Evolutionary conservation across 1,140 invertebrate species (phyloP).

Genomic region (Formica exsecta): DNA sequence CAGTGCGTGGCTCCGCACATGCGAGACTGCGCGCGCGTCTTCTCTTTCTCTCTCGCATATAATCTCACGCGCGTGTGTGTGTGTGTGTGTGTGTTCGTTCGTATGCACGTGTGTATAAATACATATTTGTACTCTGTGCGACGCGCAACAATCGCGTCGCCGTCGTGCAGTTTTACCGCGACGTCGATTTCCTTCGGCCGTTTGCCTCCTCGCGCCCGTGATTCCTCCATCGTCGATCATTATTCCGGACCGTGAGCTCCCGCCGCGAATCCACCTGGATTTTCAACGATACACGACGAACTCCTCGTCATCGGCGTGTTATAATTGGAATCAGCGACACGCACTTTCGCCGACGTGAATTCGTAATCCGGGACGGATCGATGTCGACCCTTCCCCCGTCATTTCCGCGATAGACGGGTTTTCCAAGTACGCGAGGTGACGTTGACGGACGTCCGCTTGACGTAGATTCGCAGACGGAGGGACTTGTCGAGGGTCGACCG

Average conservation of each 20-base stretch:
- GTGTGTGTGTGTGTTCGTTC: background rate
- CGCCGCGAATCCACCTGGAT: background rate
- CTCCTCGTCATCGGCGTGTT: background rate
- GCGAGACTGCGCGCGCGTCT: constrained; percentile 70
- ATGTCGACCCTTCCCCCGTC: constrained; percentile 8
- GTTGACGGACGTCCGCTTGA: constrained; percentile 15
- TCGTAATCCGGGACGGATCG: constrained; percentile 19
- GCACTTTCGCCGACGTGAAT: constrained; percentile 28
- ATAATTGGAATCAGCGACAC: background rate
- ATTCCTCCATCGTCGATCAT: background rate
- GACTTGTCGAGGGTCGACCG: background rate
- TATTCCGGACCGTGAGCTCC: background rate
- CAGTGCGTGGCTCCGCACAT: constrained; percentile 70
- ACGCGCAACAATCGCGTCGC: constrained; percentile 39
- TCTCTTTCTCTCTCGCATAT: constrained; percentile 20
- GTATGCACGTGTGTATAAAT: background rate
- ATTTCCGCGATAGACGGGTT: background rate
- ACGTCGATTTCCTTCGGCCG: constrained; percentile 54
- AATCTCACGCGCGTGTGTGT: background rate
- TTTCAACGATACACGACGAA: background rate
- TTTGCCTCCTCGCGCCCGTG: constrained; percentile 34
- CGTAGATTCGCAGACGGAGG: background rate
- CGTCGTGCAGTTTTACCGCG: constrained; percentile 60
- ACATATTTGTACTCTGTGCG: constrained; percentile 2
- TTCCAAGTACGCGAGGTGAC: constrained; percentile 17